Base-by-base conservation (phyloP, 2,113 vertebrate species). In the Boleophthalmus pectinirostris region DNA sequence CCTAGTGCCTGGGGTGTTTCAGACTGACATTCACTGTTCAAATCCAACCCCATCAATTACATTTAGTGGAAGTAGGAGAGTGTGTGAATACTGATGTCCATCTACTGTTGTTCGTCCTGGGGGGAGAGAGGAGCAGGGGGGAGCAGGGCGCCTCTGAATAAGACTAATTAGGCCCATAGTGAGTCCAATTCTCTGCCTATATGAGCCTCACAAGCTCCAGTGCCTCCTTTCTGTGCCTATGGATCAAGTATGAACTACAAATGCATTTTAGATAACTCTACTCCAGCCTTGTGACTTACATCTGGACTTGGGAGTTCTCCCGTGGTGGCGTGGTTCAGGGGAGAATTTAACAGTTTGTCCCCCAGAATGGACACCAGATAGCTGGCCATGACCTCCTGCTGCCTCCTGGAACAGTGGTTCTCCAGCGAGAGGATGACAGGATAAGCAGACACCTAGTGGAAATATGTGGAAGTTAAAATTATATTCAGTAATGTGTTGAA, bases 381-480 rank as follows among this genome's bases (percentile, higher is more conserved):
- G 0, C 83, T 24, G 68, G 96, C 95, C 92, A 97, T 96, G 58
- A 93, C 87, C 78, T 94, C 92, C 78, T 98, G 96, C 76, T 98
- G 96, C 15, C 85, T 20, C 21, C 74, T 70, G 43, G 91, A 94
- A 86, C 95, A 97, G 84, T 97, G 96, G 78, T 96, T 97, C 84
- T 97, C 96, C 89, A 97, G 81, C 16, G 96, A 98, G 21, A 98
- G 87, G 33, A 97, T 85, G 46, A 98, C n/a, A 0, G 96, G 96
- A 82, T 95, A 97, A 2, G 92, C 88, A 54, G 96, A 97, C 20
- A 90, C 87, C 96, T 97, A 85, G 16, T 35, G 61, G 46, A 58
- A 78, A 73, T 49, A 54, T 54, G 20, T 2, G 10, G 66, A 69
- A 29, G 47, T 60, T 43, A 49, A 53, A 45, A 53, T 38, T 38